Base-by-base conservation (phyloP, 2,888 invertebrate genomes). In the Heliconius charithonia region DNA sequence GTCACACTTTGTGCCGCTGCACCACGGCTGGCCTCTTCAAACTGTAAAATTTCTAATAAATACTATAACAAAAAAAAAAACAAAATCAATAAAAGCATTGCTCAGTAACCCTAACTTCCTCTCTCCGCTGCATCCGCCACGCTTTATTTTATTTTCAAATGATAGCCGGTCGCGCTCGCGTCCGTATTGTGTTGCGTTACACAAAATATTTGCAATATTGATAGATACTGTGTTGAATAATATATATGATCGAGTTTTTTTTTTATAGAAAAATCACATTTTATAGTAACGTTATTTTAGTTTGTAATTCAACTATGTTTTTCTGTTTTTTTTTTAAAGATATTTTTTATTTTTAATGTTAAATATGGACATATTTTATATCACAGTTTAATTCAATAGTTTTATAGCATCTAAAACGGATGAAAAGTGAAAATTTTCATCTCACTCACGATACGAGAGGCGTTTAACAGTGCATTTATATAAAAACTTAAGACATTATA, bases 121-220 rank as follows among this genome's bases (percentile, higher is more conserved):
- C 83, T 83, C 82, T 80, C 76, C 82, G 83, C 88, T 86, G 86
- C 89, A 91, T 91, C 91, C 91, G 90, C 83, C 83, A 83, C 84
- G 86, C 76, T 89, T 89, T 88, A 89, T 90, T 89, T 69, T 89
- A 89, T 88, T 90, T 88, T 86, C 83, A 83, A 87, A 87, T 63
- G 32, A 74, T 86, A 85, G 84, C 85, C 85, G 84, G 83, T 81
- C 85, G 85, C 84, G 84, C 86, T 87, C 85, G 85, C 85, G 74
- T 74, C 78, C 81, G 79, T 80, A 70, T 83, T 83, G 76, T 82
- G 78, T 83, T 83, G 74, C 82, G 78, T 83, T 83, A 82, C 29
- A 78, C 71, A 56, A 76, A 76, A 72, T 59, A 56, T 77, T 77
- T 65, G 32, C 77, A 77, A 66, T 75, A 75, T 51, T 56, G 32